Conservation (phyloP, 2,888 invertebrate species). For the Sialis lutaria region DNA sequence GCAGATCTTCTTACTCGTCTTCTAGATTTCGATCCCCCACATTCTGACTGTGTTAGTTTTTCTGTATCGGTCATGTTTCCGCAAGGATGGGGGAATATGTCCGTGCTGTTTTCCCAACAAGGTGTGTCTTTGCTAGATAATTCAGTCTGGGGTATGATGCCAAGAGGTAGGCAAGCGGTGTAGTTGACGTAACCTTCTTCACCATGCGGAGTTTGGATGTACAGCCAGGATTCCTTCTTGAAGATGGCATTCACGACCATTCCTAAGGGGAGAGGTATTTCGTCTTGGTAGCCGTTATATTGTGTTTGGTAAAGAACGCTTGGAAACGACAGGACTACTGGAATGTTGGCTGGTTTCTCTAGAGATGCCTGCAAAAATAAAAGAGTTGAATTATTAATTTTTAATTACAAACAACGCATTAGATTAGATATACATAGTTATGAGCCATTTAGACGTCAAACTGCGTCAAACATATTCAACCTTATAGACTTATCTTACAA, state of each 20-base stretch:
- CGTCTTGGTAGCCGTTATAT: conserved; percentile 46
- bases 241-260: conserved; percentile 78
- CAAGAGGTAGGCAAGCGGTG: conserved; percentile 58
- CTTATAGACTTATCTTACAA: too few relatives aligned
- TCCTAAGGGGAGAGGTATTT: conserved; percentile 54
- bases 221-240: conserved; percentile 70
- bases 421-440: too few relatives aligned
- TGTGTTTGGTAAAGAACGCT: conserved; percentile 58
- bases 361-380: conserved; percentile 46
- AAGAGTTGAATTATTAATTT: neutral
- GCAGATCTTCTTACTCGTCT: conserved; percentile 15
- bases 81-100: conserved; percentile 63
- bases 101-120: conserved; percentile 69
- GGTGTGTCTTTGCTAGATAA: conserved; percentile 40
- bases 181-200: conserved; percentile 71
- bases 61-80: conserved; percentile 70
- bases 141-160: conserved; percentile 30
- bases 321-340: conserved; percentile 62
- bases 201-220: conserved; percentile 70
- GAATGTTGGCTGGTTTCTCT: conserved; percentile 68
- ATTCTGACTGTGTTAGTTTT: conserved; percentile 51
- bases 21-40: conserved; percentile 34
- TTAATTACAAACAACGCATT: too few relatives aligned
- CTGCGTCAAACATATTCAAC: too few relatives aligned
- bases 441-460: too few relatives aligned